Evolutionary conservation across 2,888 invertebrate species (phyloP).

Genomic region (Papilio protenor): DNA sequence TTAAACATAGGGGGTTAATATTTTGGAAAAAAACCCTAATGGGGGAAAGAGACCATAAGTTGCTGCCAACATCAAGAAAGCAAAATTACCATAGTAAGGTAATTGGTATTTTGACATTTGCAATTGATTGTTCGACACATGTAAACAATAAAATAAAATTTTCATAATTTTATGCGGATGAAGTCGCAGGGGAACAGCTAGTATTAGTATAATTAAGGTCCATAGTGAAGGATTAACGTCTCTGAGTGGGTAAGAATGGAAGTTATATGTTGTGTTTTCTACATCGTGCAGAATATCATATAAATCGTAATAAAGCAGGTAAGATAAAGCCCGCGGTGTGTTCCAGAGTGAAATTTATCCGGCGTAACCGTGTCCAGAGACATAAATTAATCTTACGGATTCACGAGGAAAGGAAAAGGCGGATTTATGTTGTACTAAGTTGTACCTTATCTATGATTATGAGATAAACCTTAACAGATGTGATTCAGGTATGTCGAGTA

Average conservation of each 20-base stretch:
- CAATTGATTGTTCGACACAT: too few relatives aligned
- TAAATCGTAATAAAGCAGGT: slow-evolving; percentile 34
- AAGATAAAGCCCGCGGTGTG: slow-evolving; percentile 32
- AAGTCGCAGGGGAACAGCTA: too few relatives aligned
- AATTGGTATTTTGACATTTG: too few relatives aligned
- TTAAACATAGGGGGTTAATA: too few relatives aligned
- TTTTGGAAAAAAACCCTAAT: too few relatives aligned
- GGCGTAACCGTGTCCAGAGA: slow-evolving; percentile 23
- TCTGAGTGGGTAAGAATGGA: not conserved
- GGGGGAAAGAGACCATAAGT: too few relatives aligned
- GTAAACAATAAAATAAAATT: too few relatives aligned
- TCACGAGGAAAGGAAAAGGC: slow-evolving; percentile 19
- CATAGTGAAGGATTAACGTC: not conserved
- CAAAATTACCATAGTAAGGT: too few relatives aligned
- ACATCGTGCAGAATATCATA: not conserved
- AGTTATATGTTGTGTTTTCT: not conserved
- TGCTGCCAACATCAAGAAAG: too few relatives aligned
- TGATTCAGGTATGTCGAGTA: not conserved
- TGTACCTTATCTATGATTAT: not conserved
- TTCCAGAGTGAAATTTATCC: slow-evolving; percentile 26
- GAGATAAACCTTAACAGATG: not conserved
- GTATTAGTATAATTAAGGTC: too few relatives aligned
- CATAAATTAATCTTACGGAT: slow-evolving; percentile 39
- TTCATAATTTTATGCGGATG: too few relatives aligned
- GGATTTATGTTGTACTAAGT: slow-evolving; percentile 12